Evolutionary conservation across 2,113 vertebrate species (phyloP).

Genomic region (Hemichromis elongatus): DNA sequence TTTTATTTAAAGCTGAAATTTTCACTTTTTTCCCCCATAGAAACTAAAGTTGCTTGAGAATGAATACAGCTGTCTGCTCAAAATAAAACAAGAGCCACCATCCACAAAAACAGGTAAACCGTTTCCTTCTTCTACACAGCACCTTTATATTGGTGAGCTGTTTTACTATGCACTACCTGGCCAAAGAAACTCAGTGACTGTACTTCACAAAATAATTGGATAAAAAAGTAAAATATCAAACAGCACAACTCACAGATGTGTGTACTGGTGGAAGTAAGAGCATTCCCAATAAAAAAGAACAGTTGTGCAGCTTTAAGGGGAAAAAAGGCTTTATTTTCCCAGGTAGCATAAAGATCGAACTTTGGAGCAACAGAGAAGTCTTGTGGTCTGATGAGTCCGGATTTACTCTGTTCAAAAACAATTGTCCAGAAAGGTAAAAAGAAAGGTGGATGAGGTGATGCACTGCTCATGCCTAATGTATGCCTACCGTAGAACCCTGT

Average conservation of each 20-base stretch:
- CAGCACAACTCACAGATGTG: neutral
- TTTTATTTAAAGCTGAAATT: neutral
- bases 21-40: neutral
- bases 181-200: neutral
- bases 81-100: conserved; percentile 14
- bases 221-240: neutral
- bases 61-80: conserved; percentile 31
- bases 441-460: neutral
- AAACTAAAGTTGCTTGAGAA: conserved; percentile 27
- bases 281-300: neutral
- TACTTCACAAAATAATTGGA: neutral
- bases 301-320: neutral
- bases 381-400: neutral
- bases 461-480: neutral
- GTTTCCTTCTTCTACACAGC: neutral
- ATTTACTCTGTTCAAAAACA: neutral
- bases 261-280: neutral
- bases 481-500: neutral
- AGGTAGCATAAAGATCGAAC: neutral
- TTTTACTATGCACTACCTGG: neutral
- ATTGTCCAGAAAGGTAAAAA: neutral
- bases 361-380: neutral
- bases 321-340: neutral
- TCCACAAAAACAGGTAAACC: conserved; percentile 33
- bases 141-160: neutral